These are phyloP conservation scores for Drusus annulatus DNA, from an alignment of 1,140 invertebrate genomes.

Conservation along the genomic window DNA sequence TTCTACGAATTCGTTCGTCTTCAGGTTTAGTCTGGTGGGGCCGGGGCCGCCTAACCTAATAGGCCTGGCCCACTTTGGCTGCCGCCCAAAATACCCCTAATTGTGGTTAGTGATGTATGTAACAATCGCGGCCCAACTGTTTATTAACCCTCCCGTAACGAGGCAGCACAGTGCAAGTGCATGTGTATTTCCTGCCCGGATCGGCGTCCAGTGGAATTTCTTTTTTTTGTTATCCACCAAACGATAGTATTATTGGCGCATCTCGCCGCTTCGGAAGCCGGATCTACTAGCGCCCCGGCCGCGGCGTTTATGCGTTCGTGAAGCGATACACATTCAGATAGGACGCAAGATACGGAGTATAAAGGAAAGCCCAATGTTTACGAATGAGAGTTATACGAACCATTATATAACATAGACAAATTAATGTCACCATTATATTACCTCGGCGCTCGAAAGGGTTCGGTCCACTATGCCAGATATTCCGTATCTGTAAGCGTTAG, in stretches of 20 bases:
- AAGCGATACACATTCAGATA: no score
- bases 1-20: constrained; percentile 8
- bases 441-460: no score
- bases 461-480: no score
- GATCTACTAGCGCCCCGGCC: neutral
- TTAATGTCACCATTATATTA: no score
- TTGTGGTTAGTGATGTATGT: constrained; percentile 59
- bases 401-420: no score
- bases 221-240: constrained; percentile 28
- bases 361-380: no score
- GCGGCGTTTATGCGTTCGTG: neutral
- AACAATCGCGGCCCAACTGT: constrained; percentile 57
- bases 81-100: constrained; percentile 57
- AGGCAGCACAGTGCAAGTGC: constrained; percentile 50
- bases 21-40: constrained; percentile 8
- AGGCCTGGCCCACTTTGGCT: constrained; percentile 48
- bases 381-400: no score
- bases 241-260: constrained; percentile 32
- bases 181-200: constrained; percentile 31
- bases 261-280: neutral
- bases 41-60: constrained; percentile 36
- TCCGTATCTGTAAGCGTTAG: no score
- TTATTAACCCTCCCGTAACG: constrained; percentile 57
- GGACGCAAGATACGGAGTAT: no score
- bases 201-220: constrained; percentile 1